Percentiles rank a stretch among this genome's conserved stretches.
These are phyloP conservation scores for Drosophila sturtevanti DNA, from an alignment of 1,140 invertebrate species.

Conservation along the genomic window DNA sequence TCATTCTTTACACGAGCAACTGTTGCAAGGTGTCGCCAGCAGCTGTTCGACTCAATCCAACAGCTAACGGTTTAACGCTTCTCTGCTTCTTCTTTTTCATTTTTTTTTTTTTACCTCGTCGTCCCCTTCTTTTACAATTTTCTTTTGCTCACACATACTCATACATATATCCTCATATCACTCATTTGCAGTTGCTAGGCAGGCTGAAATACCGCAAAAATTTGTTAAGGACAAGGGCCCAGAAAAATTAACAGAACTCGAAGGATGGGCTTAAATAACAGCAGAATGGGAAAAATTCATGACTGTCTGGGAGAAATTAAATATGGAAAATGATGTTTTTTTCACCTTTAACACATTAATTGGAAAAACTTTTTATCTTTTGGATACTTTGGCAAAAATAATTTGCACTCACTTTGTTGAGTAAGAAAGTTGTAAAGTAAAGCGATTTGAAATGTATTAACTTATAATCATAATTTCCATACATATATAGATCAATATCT, in stretches of 20 bases:
- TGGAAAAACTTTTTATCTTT: background rate
- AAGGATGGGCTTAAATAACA: too few species aligned
- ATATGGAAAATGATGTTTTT: background rate
- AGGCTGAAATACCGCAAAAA: constrained; percentile 22
- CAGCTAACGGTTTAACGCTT: constrained; percentile 67
- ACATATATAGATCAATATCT: too few species aligned
- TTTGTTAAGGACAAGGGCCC: background rate
- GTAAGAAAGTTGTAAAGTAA: too few species aligned
- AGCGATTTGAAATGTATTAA: too few species aligned
- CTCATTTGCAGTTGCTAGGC: constrained; percentile 60
- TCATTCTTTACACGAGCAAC: constrained; percentile 38
- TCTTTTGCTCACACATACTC: background rate
- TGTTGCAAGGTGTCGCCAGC: constrained; percentile 71
- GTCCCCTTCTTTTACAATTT: constrained; percentile 33
- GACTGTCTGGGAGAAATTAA: background rate
- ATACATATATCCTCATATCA: constrained; percentile 35
- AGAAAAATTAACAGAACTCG: constrained; percentile 37
- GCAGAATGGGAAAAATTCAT: background rate
- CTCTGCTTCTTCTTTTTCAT: constrained; percentile 46
- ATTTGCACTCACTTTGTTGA: too few species aligned
- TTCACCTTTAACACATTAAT: background rate
- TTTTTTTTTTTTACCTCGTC: too few species aligned
- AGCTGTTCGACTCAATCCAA: constrained; percentile 67
- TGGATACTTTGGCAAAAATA: too few species aligned
- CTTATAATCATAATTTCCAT: too few species aligned